phyloP scores from a whole-genome alignment of 1,140 invertebrate species.

The Aphelenchoides fujianensis region DNA sequence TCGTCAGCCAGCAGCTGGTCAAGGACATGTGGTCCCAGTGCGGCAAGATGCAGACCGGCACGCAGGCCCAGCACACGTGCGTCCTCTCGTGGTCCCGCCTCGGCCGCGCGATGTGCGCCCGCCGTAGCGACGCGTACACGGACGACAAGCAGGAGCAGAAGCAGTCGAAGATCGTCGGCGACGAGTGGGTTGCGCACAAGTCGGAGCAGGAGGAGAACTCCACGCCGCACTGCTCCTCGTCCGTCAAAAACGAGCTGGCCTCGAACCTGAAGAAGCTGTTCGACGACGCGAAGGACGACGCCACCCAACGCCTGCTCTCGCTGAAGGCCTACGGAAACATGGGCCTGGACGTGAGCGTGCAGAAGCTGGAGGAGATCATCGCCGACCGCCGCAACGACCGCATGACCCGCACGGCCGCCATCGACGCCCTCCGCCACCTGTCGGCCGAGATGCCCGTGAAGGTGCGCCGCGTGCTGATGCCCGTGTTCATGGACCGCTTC shows the following conservation, averaged over 20 bases:
- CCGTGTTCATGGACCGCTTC: slow-evolving; percentile 46
- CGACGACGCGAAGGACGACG: slow-evolving; percentile 12
- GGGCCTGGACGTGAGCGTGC: slow-evolving; percentile 49
- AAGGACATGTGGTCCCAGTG: slow-evolving; percentile 1
- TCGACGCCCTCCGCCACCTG: slow-evolving; percentile 56
- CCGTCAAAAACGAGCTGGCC: slow-evolving; percentile 2
- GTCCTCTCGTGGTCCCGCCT: slow-evolving; percentile 1
- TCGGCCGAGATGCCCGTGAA: slow-evolving; percentile 38
- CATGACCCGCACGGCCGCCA: slow-evolving; percentile 49
- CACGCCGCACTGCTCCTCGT: not conserved
- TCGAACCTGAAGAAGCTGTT: slow-evolving; percentile 31
- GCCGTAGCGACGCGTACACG: not conserved
- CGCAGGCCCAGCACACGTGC: not conserved
- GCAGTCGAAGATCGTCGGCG: not conserved
- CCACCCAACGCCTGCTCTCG: slow-evolving; percentile 38
- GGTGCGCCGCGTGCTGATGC: slow-evolving; percentile 50
- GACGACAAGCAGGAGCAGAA: not conserved
- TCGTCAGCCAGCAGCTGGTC: slow-evolving; percentile 20
- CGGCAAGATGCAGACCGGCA: not conserved
- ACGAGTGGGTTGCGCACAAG: slow-evolving; percentile 8
- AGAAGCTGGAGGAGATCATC: slow-evolving; percentile 44
- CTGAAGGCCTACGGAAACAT: slow-evolving; percentile 54
- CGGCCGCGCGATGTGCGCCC: not conserved
- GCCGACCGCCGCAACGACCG: slow-evolving; percentile 38
- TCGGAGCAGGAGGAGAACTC: not conserved